Conservation (phyloP, 2,113 vertebrate species). For the Hiodon alosoides region DNA sequence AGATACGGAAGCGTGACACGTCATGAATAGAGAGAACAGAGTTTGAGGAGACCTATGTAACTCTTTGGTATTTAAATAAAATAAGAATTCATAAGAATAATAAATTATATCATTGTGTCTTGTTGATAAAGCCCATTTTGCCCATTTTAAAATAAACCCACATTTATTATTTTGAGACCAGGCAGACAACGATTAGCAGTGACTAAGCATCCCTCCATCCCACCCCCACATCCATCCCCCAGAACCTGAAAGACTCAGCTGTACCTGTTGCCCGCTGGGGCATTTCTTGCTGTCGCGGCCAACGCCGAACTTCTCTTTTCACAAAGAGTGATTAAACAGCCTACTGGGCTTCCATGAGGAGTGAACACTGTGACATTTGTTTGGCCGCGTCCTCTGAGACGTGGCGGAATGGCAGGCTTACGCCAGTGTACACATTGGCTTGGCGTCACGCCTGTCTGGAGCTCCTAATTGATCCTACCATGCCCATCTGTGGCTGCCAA, state of each 20-base stretch:
- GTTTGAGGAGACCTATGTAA: no score
- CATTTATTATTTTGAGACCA: not conserved
- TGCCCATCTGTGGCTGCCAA: conserved; percentile 18
- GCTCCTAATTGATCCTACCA: conserved; percentile 17
- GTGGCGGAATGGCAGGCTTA: not conserved
- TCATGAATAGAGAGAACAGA: no score
- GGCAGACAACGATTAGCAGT: not conserved
- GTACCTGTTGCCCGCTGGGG: not conserved
- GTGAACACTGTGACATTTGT: conserved; percentile 5
- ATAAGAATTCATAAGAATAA: no score
- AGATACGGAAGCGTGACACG: no score
- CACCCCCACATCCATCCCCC: no score
- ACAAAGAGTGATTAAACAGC: conserved; percentile 9
- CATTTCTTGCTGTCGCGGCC: not conserved
- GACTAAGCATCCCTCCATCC: not conserved
- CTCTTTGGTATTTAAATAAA: no score
- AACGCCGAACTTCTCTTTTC: not conserved
- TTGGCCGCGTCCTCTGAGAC: not conserved
- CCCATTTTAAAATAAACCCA: not conserved
- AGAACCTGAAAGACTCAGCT: not conserved
- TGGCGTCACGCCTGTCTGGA: conserved; percentile 20
- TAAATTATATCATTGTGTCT: no score
- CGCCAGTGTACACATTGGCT: conserved; percentile 19
- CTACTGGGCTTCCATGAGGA: conserved; percentile 1
- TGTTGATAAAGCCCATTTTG: no score